Evolutionary conservation across 2,113 vertebrate genomes (phyloP).

Genomic region (Sula dactylatra): DNA sequence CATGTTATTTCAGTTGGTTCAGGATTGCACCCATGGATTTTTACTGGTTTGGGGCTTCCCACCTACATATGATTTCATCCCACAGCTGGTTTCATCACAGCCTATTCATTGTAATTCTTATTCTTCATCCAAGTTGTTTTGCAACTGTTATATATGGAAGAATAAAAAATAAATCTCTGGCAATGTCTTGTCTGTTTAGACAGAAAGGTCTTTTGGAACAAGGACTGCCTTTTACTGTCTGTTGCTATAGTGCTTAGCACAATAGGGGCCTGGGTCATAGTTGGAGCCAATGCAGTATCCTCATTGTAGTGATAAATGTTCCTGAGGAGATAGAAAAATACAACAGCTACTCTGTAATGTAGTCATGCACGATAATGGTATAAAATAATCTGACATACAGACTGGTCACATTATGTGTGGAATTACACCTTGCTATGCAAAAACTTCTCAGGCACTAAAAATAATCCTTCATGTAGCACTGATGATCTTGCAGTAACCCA

Average conservation of each 20-base stretch:
- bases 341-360: neutral
- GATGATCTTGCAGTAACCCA: neutral
- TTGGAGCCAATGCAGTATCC: neutral
- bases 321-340: neutral
- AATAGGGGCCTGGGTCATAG: neutral
- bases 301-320: neutral
- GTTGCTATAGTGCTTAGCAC: constrained; percentile 25
- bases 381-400: neutral
- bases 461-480: neutral
- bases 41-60: neutral
- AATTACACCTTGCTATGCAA: neutral
- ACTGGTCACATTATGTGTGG: neutral
- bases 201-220: neutral
- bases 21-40: neutral
- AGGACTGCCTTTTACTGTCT: neutral
- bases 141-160: neutral
- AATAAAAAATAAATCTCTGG: neutral
- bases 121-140: neutral
- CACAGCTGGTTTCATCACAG: neutral
- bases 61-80: neutral
- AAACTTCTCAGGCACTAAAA: neutral
- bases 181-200: neutral
- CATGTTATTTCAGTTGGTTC: neutral
- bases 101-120: neutral
- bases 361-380: neutral